Evolutionary conservation across 2,888 invertebrate genomes (phyloP), one percentile per base, ranked within the genome.

Genomic region (Monoplex corrugatus): DNA sequence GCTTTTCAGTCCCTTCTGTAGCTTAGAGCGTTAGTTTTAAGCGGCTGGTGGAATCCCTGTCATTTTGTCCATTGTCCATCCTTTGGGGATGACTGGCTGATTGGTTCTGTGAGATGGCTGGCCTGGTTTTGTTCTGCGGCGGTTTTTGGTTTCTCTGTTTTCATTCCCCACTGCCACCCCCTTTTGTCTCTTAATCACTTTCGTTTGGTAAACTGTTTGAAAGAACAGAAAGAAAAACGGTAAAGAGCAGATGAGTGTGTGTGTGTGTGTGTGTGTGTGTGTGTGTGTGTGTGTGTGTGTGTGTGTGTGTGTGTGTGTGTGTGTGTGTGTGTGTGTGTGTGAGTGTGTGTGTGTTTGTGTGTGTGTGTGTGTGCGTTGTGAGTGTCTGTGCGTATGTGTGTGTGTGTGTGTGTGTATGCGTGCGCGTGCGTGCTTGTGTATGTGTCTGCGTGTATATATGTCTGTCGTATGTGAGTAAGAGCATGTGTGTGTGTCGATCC

Each of bases 221-320:
- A n/a, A n/a, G n/a, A n/a, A 50, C 10, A 50, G 50, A 50, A 19
- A 50, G 50, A 50, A 28, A 28, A 10, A 28, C 23, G 5, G 68
- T 19, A 28, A 28, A 68, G 28, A 68, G 68, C 23, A 5, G 75
- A 32, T 75, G 75, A 28, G 5, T 75, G 3, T 75, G 75, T 75
- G 75, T 35, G 75, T 35, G 75, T 19, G 78, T 80, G 78, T 35
- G 78, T 75, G 78, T 35, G 78, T 80, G 23, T 10, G 40, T 68
- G 68, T 68, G 19, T 10, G 68, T 68, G 68, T 10, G 10, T 10
- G 68, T 68, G 68, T 68, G 68, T 68, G 68, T 10, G 68, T 10
- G 68, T 10, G 19, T 68, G 68, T 68, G 68, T 68, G 68, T 68
- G 68, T 68, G 10, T 10, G 10, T 68, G 68, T 68, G 50, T 50